Percentiles rank a stretch among this genome's conserved stretches.
These are phyloP conservation scores for Heteromurus nitidus DNA, from an alignment of 2,888 invertebrate genomes.

Conservation along the genomic window DNA sequence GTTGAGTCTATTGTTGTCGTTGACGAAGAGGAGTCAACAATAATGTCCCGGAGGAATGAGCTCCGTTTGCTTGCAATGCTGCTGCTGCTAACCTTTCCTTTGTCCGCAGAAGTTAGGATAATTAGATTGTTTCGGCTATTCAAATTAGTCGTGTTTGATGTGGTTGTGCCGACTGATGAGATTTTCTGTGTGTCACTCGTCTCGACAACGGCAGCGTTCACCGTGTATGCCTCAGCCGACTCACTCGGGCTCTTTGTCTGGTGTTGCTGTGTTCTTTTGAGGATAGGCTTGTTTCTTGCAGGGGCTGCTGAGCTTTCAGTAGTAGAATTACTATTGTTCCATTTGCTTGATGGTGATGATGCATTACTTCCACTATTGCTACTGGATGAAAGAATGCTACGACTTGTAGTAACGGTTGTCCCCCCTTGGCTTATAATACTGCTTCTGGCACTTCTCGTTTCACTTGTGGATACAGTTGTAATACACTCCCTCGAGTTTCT, in stretches of 20 bases:
- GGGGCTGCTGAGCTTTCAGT: slow-evolving; percentile 34
- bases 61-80: slow-evolving; percentile 70
- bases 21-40: slow-evolving; percentile 57
- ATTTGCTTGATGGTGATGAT: slow-evolving; percentile 32
- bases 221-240: slow-evolving; percentile 28
- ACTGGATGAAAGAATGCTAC: slow-evolving; percentile 59
- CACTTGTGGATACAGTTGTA: slow-evolving; percentile 17
- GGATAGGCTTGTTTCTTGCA: slow-evolving; percentile 66
- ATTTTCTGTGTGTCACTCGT: slow-evolving; percentile 13
- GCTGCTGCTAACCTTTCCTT: slow-evolving; percentile 25
- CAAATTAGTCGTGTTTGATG: slow-evolving; percentile 18
- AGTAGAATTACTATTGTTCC: slow-evolving; percentile 36
- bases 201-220: slow-evolving; percentile 39
- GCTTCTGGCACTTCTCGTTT: slow-evolving; percentile 23
- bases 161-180: slow-evolving; percentile 11
- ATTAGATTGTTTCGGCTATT: slow-evolving; percentile 64
- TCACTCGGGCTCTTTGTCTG: slow-evolving; percentile 47
- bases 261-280: slow-evolving; percentile 64
- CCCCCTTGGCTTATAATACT: slow-evolving; percentile 11
- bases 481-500: slow-evolving; percentile 33
- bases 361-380: slow-evolving; percentile 30
- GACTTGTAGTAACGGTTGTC: slow-evolving; percentile 38
- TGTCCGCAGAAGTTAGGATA: slow-evolving; percentile 68
- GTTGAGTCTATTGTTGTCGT: slow-evolving; percentile 40
- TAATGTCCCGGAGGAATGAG: slow-evolving; percentile 71